A percentile compares a stretch with the other conserved stretches of the same genome.
These are phyloP conservation scores for Aldabrachelys gigantea DNA, from an alignment of 2,113 vertebrate species.

Conservation along the genomic window DNA sequence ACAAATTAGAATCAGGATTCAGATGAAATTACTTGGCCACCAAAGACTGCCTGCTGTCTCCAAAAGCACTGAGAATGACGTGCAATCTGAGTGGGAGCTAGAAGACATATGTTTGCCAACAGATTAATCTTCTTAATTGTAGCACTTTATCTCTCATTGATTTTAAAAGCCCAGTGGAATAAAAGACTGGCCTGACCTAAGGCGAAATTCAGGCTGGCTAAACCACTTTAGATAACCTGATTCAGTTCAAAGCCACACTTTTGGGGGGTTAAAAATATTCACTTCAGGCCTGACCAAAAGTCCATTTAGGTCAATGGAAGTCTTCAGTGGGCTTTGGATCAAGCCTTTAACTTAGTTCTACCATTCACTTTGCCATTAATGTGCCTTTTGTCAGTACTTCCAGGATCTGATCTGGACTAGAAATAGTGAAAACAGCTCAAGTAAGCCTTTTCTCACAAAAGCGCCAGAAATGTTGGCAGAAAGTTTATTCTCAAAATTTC, in stretches of 20 bases:
- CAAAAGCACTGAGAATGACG: neutral
- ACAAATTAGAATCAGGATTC: neutral
- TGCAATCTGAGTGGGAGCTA: neutral
- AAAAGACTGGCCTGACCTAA: too few species aligned
- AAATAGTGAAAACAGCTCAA: fast-evolving
- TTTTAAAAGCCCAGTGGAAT: too few species aligned
- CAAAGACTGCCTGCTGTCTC: neutral
- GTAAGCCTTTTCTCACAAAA: neutral
- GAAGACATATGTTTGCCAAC: neutral
- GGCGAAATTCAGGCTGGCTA: neutral
- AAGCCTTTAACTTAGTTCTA: neutral
- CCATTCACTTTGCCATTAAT: neutral
- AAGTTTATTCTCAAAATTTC: neutral
- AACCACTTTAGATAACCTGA: neutral
- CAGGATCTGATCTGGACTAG: neutral
- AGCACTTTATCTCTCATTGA: neutral
- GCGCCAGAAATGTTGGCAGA: fast-evolving
- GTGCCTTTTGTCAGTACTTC: neutral
- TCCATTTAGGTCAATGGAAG: fast-evolving
- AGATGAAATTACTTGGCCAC: neutral
- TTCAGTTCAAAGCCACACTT: neutral
- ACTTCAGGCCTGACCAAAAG: neutral
- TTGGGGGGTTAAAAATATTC: neutral
- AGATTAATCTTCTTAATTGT: neutral
- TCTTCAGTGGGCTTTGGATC: neutral